These are phyloP conservation scores for Meda fulgida DNA, from an alignment of 2,797 vertebrate species.

Conservation along the genomic window DNA sequence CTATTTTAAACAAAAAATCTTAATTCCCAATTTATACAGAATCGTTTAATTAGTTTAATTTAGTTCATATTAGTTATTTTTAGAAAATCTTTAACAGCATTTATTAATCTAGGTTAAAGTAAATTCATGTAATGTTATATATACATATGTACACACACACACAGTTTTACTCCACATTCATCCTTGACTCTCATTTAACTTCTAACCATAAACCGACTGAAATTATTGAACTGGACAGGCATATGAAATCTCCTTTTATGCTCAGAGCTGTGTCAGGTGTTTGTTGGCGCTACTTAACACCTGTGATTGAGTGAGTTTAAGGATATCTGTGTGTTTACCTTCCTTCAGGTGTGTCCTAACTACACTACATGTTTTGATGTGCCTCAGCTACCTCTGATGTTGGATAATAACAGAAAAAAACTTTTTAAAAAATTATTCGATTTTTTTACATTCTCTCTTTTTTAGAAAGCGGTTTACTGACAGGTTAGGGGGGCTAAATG, in stretches of 20 bases:
- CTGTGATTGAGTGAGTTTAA: slow-evolving; percentile 11
- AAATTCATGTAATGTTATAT: background rate
- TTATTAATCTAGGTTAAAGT: background rate
- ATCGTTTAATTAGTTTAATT: background rate
- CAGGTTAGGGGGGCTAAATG: slow-evolving; percentile 25
- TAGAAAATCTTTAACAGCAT: too few species aligned
- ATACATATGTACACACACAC: background rate
- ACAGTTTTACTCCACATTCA: background rate
- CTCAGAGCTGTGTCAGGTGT: slow-evolving; percentile 12
- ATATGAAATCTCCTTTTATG: slow-evolving; percentile 5
- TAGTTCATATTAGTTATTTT: background rate
- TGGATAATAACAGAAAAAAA: slow-evolving; percentile 44
- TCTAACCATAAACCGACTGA: background rate
- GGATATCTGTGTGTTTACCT: slow-evolving; percentile 39
- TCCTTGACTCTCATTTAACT: background rate
- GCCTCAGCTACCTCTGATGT: slow-evolving; percentile 45
- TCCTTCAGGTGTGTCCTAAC: slow-evolving; percentile 37
- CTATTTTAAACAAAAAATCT: background rate
- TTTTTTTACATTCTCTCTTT: background rate
- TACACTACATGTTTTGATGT: slow-evolving; percentile 51
- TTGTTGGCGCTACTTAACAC: slow-evolving; percentile 1
- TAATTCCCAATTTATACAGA: background rate
- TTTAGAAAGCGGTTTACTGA: slow-evolving; percentile 43
- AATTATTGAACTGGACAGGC: background rate
- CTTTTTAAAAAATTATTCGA: slow-evolving; percentile 48